Percentiles rank a stretch among this genome's conserved stretches.
phyloP scores from a whole-genome alignment of 2,797 vertebrate species.

The Phrynocephalus vlangalii region DNA sequence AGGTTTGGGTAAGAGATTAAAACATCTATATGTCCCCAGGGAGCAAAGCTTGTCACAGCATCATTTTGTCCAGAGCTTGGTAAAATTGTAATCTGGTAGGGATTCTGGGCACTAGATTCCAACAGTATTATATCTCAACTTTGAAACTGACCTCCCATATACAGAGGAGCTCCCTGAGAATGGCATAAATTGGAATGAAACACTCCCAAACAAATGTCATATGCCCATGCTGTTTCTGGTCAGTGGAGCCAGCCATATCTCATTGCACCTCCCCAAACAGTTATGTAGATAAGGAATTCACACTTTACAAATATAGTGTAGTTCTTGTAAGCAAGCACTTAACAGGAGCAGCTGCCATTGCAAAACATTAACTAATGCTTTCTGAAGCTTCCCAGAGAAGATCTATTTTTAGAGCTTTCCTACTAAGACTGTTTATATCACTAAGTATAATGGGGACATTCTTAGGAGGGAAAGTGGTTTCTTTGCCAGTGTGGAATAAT shows the following conservation, averaged over 20 bases:
- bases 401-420: slow-evolving; percentile 39
- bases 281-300: slow-evolving; percentile 17
- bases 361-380: background rate
- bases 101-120: too few relatives aligned
- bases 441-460: background rate
- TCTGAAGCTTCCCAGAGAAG: background rate
- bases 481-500: background rate
- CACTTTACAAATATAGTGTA: background rate
- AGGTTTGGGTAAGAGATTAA: background rate
- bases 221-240: slow-evolving; percentile 13
- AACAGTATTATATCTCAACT: too few relatives aligned
- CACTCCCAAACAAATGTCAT: background rate
- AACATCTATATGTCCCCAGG: background rate
- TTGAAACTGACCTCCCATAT: background rate
- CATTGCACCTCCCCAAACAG: slow-evolving; percentile 38
- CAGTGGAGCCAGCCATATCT: background rate
- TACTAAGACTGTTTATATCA: slow-evolving; percentile 14
- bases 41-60: background rate
- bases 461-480: background rate
- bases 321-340: slow-evolving; percentile 30
- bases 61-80: too few relatives aligned
- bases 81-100: too few relatives aligned
- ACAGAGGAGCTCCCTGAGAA: background rate
- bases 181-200: slow-evolving; percentile 8
- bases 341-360: background rate